Evolutionary conservation across 2,888 invertebrate species (phyloP).

Genomic region (Dexiosoma caninum): DNA sequence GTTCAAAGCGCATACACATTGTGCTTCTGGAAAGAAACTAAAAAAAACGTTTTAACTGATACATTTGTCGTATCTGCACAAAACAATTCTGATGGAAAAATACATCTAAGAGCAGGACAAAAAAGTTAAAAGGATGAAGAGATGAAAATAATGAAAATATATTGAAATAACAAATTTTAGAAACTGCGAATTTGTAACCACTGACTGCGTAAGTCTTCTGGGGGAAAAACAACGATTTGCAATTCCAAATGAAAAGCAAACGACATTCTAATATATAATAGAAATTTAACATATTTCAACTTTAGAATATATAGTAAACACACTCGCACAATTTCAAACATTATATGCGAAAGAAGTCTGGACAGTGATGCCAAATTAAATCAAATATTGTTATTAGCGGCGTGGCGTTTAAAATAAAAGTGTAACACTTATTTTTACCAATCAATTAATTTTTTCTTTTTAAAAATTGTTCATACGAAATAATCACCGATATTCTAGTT

Average conservation of each 20-base stretch:
- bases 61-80: not conserved
- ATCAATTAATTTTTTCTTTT: too few relatives aligned
- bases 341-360: not conserved
- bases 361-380: not conserved
- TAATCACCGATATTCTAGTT: too few relatives aligned
- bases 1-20: not conserved
- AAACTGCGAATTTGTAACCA: constrained; percentile 29
- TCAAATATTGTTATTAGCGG: too few relatives aligned
- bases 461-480: too few relatives aligned
- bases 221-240: constrained; percentile 38
- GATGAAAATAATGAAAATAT: not conserved
- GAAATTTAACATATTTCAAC: constrained; percentile 26
- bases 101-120: constrained; percentile 5
- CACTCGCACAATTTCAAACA: too few relatives aligned
- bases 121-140: not conserved
- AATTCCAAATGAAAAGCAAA: constrained; percentile 2
- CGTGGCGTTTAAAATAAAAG: too few relatives aligned
- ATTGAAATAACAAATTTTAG: constrained; percentile 8
- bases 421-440: too few relatives aligned
- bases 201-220: constrained; percentile 46
- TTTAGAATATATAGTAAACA: not conserved
- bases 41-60: not conserved
- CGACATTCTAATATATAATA: constrained; percentile 17
- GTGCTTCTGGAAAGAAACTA: not conserved
- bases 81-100: constrained; percentile 53